These are phyloP conservation scores for Brachionus paranguensis DNA, from an alignment of 1,140 invertebrate species.

Conservation along the genomic window DNA sequence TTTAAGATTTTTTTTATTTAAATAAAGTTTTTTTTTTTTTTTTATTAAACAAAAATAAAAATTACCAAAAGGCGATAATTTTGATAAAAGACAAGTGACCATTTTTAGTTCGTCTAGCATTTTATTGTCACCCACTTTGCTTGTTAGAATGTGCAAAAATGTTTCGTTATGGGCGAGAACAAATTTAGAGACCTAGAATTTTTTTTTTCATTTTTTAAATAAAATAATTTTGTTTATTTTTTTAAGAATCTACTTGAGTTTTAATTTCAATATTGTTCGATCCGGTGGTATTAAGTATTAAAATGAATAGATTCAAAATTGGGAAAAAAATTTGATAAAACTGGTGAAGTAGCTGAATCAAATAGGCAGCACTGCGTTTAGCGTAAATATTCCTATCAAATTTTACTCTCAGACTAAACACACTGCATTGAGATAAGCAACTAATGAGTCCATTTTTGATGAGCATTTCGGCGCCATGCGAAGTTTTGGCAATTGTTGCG, in stretches of 20 bases:
- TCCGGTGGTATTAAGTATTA: background rate
- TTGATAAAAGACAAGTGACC: background rate
- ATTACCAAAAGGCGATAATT: constrained; percentile 17
- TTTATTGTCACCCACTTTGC: background rate
- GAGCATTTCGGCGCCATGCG: background rate
- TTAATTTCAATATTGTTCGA: constrained; percentile 6
- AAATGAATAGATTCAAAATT: background rate
- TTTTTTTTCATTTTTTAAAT: background rate
- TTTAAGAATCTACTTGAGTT: background rate
- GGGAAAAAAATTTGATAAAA: constrained; percentile 33
- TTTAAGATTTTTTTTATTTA: background rate
- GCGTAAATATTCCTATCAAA: constrained; percentile 21
- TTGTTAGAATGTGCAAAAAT: constrained; percentile 4
- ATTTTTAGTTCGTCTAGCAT: constrained; percentile 32
- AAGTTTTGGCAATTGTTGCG: background rate
- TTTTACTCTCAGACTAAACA: constrained; percentile 13
- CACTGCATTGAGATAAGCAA: background rate
- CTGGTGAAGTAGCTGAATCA: background rate
- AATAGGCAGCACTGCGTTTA: background rate
- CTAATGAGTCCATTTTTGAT: constrained; percentile 17
- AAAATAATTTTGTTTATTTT: background rate
- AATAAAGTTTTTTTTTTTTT: background rate
- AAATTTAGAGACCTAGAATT: background rate
- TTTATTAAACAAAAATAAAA: background rate
- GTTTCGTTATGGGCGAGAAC: background rate